A percentile compares a stretch with the other conserved stretches of the same genome.
These are phyloP conservation scores for Morinoia aosen DNA, from an alignment of 2,888 invertebrate species.

Conservation along the genomic window DNA sequence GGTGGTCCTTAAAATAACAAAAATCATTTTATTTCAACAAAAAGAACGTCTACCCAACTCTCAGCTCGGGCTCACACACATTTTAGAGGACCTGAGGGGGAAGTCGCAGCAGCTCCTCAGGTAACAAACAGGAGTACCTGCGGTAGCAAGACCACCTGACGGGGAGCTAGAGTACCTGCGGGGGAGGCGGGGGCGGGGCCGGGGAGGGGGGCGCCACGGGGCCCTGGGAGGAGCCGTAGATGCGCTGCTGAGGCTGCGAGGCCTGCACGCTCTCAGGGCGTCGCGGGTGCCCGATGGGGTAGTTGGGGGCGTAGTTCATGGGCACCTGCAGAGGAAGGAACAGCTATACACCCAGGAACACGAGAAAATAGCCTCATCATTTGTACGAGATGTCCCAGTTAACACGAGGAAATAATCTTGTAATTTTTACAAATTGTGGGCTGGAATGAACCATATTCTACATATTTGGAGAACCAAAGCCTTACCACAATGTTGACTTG, in stretches of 20 bases:
- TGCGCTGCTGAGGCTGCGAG: constrained; percentile 89
- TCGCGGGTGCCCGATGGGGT: constrained; percentile 85
- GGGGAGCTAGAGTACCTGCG: background rate
- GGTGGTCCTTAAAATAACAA: too few species aligned
- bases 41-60: too few species aligned
- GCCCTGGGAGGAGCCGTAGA: constrained; percentile 85
- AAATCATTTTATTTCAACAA: too few species aligned
- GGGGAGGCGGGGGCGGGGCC: constrained; percentile 2
- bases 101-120: too few species aligned
- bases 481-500: too few species aligned
- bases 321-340: constrained; percentile 76
- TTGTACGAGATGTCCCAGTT: constrained; percentile 70
- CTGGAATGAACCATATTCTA: too few species aligned
- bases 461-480: too few species aligned
- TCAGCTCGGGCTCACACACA: constrained; percentile 61
- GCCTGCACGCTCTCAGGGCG: constrained; percentile 76
- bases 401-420: too few species aligned
- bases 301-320: constrained; percentile 96
- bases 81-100: constrained; percentile 47
- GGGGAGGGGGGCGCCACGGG: constrained; percentile 1
- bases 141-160: background rate
- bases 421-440: too few species aligned
- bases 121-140: background rate
- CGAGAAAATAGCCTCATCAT: constrained; percentile 69
- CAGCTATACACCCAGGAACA: background rate